These are phyloP conservation scores for Rotaria socialis DNA, from an alignment of 2,888 invertebrate species.

Conservation along the genomic window DNA sequence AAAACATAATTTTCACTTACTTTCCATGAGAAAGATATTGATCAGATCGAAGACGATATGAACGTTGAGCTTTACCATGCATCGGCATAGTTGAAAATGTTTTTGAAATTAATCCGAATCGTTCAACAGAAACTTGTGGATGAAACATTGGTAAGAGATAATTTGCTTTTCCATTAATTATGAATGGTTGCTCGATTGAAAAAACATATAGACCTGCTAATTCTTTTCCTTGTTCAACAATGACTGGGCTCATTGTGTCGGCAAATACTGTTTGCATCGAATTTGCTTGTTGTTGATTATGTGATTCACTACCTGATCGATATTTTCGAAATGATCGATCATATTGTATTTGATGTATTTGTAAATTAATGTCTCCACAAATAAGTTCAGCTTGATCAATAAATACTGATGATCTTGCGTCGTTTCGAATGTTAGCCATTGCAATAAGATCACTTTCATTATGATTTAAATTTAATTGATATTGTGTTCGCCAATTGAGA, in stretches of 20 bases:
- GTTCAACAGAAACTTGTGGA: not conserved
- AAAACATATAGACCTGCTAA: not conserved
- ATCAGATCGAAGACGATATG: not conserved
- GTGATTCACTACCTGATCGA: not conserved
- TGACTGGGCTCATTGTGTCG: too few species aligned
- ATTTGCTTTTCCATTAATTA: not conserved
- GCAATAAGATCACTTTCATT: not conserved
- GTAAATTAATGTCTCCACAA: not conserved
- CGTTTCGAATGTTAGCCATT: not conserved
- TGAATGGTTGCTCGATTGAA: not conserved
- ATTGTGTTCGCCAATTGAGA: not conserved
- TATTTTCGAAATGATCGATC: not conserved
- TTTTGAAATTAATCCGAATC: not conserved
- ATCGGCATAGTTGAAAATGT: not conserved
- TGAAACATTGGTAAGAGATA: conserved; percentile 1
- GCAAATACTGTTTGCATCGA: too few species aligned
- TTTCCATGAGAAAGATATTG: not conserved
- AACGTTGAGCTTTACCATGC: not conserved
- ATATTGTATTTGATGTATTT: not conserved
- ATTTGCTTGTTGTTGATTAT: too few species aligned
- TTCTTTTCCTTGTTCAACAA: not conserved
- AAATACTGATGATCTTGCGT: not conserved
- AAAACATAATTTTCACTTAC: not conserved
- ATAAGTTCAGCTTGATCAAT: not conserved
- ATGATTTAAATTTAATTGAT: not conserved